A percentile compares a stretch with the other conserved stretches of the same genome.
Evolutionary conservation across 2,888 invertebrate genomes (phyloP).

Genomic region (Rhamphomyia laevipes): DNA sequence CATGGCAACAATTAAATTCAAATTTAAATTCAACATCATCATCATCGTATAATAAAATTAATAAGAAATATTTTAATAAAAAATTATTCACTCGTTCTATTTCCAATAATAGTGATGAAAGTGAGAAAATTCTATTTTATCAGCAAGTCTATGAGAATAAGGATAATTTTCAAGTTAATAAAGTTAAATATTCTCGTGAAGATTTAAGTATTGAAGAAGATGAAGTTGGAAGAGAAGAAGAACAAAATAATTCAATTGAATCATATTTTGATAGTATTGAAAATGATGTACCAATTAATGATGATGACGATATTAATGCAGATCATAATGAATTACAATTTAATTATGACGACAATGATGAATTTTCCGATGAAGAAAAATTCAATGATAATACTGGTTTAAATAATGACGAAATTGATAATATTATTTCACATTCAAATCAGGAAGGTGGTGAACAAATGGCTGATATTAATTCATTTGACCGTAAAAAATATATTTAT

Average conservation of each 20-base stretch:
- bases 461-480: conserved; percentile 16
- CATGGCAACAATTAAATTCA: conserved; percentile 17
- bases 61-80: neutral
- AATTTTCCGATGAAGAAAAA: neutral
- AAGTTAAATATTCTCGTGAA: conserved; percentile 12
- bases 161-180: conserved; percentile 15
- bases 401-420: neutral
- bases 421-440: neutral
- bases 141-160: conserved; percentile 11
- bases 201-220: conserved; percentile 4
- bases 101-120: conserved; percentile 13
- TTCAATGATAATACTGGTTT: neutral
- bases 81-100: conserved; percentile 3
- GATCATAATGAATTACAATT: conserved; percentile 1
- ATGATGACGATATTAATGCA: conserved; percentile 1
- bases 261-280: conserved; percentile 18
- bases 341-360: neutral
- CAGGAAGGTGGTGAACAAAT: conserved; percentile 17
- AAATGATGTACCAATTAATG: conserved; percentile 7
- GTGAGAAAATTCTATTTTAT: conserved; percentile 12
- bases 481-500: conserved; percentile 9
- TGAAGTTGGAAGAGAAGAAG: conserved; percentile 3
- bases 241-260: neutral
- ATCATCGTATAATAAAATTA: neutral
- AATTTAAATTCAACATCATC: neutral